Percentiles rank a stretch among this genome's conserved stretches.
Evolutionary conservation across 2,113 vertebrate genomes (phyloP).

Genomic region (Nothocercus julius): DNA sequence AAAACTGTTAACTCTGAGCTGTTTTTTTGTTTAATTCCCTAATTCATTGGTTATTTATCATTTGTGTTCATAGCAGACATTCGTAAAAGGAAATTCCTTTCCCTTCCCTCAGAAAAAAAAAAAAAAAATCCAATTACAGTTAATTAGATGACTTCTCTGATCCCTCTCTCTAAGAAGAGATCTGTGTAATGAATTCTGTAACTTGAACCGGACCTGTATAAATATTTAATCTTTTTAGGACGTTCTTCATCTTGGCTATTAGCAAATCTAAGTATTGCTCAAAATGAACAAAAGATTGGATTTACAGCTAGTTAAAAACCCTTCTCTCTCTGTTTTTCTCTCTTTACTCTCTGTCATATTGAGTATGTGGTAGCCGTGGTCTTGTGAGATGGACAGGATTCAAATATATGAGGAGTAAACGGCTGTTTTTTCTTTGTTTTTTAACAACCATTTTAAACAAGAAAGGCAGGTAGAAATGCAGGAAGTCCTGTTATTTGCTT

Average conservation of each 20-base stretch:
- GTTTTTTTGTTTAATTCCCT: background rate
- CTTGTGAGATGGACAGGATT: background rate
- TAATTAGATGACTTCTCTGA: background rate
- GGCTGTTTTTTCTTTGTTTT: background rate
- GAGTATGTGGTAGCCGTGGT: background rate
- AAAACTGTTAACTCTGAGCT: background rate
- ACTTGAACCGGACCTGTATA: background rate
- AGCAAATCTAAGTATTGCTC: background rate
- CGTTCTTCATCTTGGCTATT: background rate
- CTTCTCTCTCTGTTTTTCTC: background rate
- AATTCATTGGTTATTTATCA: background rate
- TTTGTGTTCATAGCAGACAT: background rate
- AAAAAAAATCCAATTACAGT: background rate
- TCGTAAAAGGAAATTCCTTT: background rate
- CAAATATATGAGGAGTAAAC: background rate
- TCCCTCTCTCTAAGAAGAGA: background rate
- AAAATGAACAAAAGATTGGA: background rate
- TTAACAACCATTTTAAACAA: background rate
- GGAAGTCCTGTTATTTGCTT: background rate
- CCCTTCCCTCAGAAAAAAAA: too few relatives aligned
- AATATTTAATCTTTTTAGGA: conserved; percentile 34
- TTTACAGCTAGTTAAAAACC: background rate
- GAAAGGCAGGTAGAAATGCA: background rate
- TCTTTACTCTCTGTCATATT: background rate
- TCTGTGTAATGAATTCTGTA: conserved; percentile 2